These are phyloP conservation scores for Bugula neritina DNA, from an alignment of 2,888 invertebrate genomes.

Conservation along the genomic window DNA sequence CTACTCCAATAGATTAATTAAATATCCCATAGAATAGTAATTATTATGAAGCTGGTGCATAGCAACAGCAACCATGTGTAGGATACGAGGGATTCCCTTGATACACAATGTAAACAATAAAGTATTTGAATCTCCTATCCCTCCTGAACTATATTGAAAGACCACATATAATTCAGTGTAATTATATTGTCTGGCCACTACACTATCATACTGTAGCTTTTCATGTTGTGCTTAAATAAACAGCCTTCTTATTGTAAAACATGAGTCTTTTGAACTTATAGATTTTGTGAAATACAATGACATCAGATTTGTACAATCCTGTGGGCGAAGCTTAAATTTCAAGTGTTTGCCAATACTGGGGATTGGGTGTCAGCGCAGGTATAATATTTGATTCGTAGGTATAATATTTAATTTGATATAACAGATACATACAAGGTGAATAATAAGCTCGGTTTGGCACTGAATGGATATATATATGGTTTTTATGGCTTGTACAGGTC, in stretches of 20 bases:
- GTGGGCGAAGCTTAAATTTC: background rate
- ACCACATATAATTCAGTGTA: background rate
- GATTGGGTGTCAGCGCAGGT: background rate
- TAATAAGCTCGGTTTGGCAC: background rate
- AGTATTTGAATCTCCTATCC: background rate
- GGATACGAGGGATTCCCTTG: background rate
- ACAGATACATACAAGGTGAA: background rate
- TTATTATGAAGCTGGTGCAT: background rate
- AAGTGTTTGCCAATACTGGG: background rate
- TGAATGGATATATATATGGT: background rate
- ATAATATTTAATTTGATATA: background rate
- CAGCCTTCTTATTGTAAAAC: background rate
- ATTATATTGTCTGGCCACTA: background rate
- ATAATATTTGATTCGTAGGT: background rate
- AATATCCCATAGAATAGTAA: too few relatives aligned
- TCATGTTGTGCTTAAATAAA: background rate
- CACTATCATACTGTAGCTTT: background rate
- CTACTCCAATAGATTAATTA: too few relatives aligned
- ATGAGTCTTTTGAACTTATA: background rate
- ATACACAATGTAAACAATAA: background rate
- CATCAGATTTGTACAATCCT: background rate
- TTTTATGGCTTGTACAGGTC: background rate
- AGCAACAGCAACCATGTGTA: background rate
- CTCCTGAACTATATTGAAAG: background rate
- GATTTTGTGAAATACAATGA: background rate